These are phyloP conservation scores for Seriola aureovittata DNA, from an alignment of 2,113 vertebrate species.

Conservation along the genomic window DNA sequence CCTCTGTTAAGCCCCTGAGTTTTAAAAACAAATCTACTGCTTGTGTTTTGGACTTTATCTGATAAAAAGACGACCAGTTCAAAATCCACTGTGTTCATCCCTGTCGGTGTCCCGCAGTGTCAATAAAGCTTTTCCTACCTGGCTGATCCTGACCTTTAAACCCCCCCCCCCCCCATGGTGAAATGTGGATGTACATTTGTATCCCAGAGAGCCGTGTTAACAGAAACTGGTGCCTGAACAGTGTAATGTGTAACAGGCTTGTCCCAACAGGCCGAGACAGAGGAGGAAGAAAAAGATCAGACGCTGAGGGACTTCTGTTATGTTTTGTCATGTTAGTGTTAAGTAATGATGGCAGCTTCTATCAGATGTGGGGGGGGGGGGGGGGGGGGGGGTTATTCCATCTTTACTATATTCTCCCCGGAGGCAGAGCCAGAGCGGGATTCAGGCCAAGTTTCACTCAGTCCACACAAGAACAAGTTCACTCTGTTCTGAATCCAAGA, in stretches of 20 bases:
- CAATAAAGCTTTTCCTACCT: not conserved
- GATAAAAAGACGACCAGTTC: not conserved
- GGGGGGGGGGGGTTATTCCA: not conserved
- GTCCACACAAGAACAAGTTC: conserved; percentile 4
- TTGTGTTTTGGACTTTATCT: not conserved
- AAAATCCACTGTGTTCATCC: too few relatives aligned
- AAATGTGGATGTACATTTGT: not conserved
- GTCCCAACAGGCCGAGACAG: conserved; percentile 15
- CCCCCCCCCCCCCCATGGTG: not conserved
- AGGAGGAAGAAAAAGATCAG: not conserved
- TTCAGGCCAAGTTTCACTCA: conserved; percentile 1
- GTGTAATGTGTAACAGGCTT: not conserved
- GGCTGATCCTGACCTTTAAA: conserved; percentile 22
- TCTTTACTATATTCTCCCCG: not conserved
- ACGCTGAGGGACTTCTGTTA: not conserved
- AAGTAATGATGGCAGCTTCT: not conserved
- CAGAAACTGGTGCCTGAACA: not conserved
- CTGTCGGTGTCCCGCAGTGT: not conserved
- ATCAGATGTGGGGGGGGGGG: not conserved
- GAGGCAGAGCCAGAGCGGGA: not conserved
- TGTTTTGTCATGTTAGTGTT: not conserved
- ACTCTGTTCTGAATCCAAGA: not conserved
- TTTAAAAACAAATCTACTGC: not conserved
- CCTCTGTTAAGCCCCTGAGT: not conserved
- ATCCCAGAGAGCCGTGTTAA: not conserved